These are phyloP conservation scores for Notodonta ziczac DNA, from an alignment of 2,888 invertebrate species.

Conservation along the genomic window DNA sequence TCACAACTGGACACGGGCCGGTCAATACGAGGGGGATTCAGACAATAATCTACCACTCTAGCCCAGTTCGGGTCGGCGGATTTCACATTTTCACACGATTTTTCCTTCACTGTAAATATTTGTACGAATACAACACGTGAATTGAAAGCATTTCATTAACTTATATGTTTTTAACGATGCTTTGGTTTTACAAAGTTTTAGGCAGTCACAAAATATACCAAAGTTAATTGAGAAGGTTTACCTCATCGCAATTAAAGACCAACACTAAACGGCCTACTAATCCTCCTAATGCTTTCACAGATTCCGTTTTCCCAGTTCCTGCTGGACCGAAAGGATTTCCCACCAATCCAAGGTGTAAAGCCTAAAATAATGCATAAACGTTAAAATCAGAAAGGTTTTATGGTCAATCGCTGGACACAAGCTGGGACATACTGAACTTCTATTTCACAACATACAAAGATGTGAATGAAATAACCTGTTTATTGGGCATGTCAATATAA, in stretches of 20 bases:
- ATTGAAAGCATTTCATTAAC: too few species aligned
- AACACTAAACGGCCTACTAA: slow-evolving; percentile 96
- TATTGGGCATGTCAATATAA: background rate
- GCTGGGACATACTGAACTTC: background rate
- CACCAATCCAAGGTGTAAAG: slow-evolving; percentile 97
- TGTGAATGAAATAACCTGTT: background rate
- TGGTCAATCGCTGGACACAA: background rate
- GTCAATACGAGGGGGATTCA: too few species aligned
- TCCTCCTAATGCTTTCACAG: slow-evolving; percentile 96
- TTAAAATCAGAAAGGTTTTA: too few species aligned
- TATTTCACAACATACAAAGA: background rate
- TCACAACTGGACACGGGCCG: too few species aligned
- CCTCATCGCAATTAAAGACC: slow-evolving; percentile 99
- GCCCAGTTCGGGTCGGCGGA: too few species aligned
- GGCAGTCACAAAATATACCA: too few species aligned
- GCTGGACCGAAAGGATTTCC: slow-evolving; percentile 99
- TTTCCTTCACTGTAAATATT: too few species aligned
- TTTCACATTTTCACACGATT: too few species aligned
- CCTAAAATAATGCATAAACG: slow-evolving; percentile 76
- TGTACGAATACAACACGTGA: too few species aligned
- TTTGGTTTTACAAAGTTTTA: too few species aligned
- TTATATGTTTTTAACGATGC: too few species aligned
- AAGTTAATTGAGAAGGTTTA: slow-evolving; percentile 45
- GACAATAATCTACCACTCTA: too few species aligned
- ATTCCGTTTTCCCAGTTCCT: slow-evolving; percentile 99